Conservation (phyloP, 2,113 vertebrate genomes). For the Saimiri boliviensis region DNA sequence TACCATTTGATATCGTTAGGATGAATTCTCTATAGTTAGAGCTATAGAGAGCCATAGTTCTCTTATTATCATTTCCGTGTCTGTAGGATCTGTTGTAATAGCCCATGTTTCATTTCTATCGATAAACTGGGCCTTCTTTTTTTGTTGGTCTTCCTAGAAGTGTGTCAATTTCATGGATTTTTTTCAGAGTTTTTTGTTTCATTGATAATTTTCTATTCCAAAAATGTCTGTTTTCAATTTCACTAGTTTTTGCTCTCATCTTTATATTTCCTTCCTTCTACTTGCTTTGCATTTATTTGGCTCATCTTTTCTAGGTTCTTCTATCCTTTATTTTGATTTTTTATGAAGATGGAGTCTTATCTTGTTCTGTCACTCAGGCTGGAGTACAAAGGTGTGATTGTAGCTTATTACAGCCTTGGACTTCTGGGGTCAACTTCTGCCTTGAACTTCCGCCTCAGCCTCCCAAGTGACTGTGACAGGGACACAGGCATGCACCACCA, state of each 20-base stretch:
- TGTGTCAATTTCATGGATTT: not conserved
- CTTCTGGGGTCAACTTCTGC: too few species aligned
- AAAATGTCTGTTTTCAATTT: not conserved
- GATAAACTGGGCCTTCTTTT: not conserved
- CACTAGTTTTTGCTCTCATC: not conserved
- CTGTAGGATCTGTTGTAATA: not conserved
- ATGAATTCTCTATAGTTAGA: too few species aligned
- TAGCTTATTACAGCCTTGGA: too few species aligned
- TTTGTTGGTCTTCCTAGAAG: not conserved
- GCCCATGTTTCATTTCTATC: not conserved
- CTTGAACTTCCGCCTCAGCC: too few species aligned
- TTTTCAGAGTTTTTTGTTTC: not conserved
- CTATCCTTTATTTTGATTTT: too few species aligned
- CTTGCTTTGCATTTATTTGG: not conserved
- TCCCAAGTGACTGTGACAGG: too few species aligned
- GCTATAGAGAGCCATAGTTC: not conserved
- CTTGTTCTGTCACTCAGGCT: too few species aligned
- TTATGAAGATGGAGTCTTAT: too few species aligned
- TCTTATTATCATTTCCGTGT: not conserved
- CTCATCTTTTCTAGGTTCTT: not conserved
- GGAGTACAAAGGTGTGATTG: too few species aligned
- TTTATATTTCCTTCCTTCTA: not conserved
- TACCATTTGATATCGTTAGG: not conserved
- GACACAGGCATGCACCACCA: too few species aligned
- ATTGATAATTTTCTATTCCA: not conserved